phyloP scores from a whole-genome alignment of 2,888 invertebrate genomes.

The Herminia tarsipennalis region DNA sequence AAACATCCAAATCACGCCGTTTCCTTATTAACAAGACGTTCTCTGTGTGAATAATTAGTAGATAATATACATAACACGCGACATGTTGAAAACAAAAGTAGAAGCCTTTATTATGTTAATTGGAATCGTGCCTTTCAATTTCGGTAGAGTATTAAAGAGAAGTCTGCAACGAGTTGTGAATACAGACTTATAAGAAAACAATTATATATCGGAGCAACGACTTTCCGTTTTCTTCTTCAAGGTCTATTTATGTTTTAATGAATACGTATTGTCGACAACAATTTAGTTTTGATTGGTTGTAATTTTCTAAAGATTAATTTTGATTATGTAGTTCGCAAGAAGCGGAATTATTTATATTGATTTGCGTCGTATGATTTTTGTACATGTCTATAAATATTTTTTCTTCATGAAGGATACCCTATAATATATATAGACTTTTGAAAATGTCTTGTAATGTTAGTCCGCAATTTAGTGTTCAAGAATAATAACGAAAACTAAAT shows the following conservation, averaged over 20 bases:
- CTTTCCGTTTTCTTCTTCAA: slow-evolving; percentile 16
- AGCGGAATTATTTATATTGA: too few species aligned
- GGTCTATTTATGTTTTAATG: slow-evolving; percentile 7
- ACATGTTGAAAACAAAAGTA: slow-evolving; percentile 47
- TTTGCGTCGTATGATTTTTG: too few species aligned
- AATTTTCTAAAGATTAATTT: slow-evolving; percentile 2
- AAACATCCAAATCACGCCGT: neutral
- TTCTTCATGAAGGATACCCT: too few species aligned
- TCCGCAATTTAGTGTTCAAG: too few species aligned
- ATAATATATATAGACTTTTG: too few species aligned
- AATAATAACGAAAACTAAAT: too few species aligned
- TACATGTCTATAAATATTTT: too few species aligned
- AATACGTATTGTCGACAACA: slow-evolving; percentile 2
- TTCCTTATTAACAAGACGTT: slow-evolving; percentile 13
- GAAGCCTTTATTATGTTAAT: slow-evolving; percentile 62
- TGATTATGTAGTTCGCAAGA: too few species aligned
- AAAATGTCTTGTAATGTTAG: too few species aligned
- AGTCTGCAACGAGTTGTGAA: slow-evolving; percentile 39
- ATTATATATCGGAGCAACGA: slow-evolving; percentile 28
- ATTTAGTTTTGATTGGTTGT: slow-evolving; percentile 1
- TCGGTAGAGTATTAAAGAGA: slow-evolving; percentile 55
- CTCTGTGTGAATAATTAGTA: slow-evolving; percentile 20
- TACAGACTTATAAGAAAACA: slow-evolving; percentile 24
- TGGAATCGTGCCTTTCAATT: slow-evolving; percentile 60
- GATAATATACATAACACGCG: slow-evolving; percentile 21